Percentiles rank a stretch among this genome's conserved stretches.
Conservation (phyloP, 2,797 vertebrate genomes). For the Diplodus puntazzo region DNA sequence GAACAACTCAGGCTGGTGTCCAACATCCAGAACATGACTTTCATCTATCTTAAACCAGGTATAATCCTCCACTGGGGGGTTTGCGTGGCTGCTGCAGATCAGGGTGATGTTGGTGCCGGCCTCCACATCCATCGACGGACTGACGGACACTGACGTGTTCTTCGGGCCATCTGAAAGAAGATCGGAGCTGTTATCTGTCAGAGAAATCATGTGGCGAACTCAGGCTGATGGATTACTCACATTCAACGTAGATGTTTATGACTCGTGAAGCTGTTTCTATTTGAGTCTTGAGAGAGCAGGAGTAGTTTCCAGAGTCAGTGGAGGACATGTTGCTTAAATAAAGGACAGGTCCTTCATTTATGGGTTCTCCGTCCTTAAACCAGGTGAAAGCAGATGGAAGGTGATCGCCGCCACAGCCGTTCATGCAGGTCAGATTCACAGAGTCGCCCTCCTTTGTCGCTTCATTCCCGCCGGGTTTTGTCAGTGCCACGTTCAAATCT, state of each 20-base stretch:
- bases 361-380: conserved; percentile 49
- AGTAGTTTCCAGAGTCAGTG: conserved; percentile 62
- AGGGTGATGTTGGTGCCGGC: conserved; percentile 11
- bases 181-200: not conserved
- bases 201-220: no score
- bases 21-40: not conserved
- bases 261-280: conserved; percentile 13
- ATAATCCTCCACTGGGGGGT: conserved; percentile 53
- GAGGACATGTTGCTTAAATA: conserved; percentile 39
- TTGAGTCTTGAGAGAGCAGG: conserved; percentile 49
- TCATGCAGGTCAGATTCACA: conserved; percentile 50
- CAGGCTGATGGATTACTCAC: conserved; percentile 44
- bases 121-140: not conserved
- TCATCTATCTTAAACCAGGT: conserved; percentile 54
- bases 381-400: conserved; percentile 42
- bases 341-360: conserved; percentile 31
- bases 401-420: conserved; percentile 4
- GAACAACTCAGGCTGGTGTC: conserved; percentile 3
- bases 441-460: conserved; percentile 45
- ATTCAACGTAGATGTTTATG: conserved; percentile 51
- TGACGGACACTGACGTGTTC: conserved; percentile 50
- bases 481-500: conserved; percentile 26
- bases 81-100: conserved; percentile 61
- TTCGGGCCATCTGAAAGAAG: conserved; percentile 55
- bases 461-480: not conserved